phyloP scores from a whole-genome alignment of 1,140 invertebrate species.

The Drosophila serrata region DNA sequence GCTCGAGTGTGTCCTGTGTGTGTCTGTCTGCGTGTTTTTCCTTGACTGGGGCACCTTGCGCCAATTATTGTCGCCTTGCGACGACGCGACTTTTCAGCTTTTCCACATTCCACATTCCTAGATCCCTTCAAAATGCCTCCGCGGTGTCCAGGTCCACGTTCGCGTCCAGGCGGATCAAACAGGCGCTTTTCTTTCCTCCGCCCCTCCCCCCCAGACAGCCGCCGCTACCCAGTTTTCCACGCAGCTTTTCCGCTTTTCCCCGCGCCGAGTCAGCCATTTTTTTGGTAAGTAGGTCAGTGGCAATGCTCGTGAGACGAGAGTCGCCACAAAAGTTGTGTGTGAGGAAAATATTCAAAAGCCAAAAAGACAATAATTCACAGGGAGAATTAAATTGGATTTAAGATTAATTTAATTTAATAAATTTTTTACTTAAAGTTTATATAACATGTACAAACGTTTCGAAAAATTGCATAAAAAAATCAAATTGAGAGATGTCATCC shows the following conservation, averaged over 20 bases:
- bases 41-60: slow-evolving; percentile 52
- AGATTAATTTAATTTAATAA: too few species aligned
- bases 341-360: background rate
- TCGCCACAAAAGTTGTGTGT: background rate
- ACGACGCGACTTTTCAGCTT: slow-evolving; percentile 51
- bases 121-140: slow-evolving; percentile 36
- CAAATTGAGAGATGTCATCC: too few species aligned
- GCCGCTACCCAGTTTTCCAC: slow-evolving; percentile 2
- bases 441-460: too few species aligned
- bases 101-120: slow-evolving; percentile 19
- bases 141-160: slow-evolving; percentile 50
- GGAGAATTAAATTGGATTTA: background rate
- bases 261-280: slow-evolving; percentile 49
- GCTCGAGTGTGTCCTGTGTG: slow-evolving; percentile 10
- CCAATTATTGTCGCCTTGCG: slow-evolving; percentile 49
- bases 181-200: slow-evolving; percentile 23
- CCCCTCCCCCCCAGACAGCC: slow-evolving; percentile 34
- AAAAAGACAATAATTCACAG: background rate
- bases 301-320: slow-evolving; percentile 53
- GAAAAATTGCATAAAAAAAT: too few species aligned
- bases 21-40: slow-evolving; percentile 22
- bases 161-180: slow-evolving; percentile 57
- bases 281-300: slow-evolving; percentile 73
- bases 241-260: slow-evolving; percentile 5
- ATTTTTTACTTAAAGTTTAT: background rate